Evolutionary conservation across 2,888 invertebrate genomes (phyloP), one percentile per base, ranked within the genome.

Genomic region (Gastrophysa polygoni): DNA sequence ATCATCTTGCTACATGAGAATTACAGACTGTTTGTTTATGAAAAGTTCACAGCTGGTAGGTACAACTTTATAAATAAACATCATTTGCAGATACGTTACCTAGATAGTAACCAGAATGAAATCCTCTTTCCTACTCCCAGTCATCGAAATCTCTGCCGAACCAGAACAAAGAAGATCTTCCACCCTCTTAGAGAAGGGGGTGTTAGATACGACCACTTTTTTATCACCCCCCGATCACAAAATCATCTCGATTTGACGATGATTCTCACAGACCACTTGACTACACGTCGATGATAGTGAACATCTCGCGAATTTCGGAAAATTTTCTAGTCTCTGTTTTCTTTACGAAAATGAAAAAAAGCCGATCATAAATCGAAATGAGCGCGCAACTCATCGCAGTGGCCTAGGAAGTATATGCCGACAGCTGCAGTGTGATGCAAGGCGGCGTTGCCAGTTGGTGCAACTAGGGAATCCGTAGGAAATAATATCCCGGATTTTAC

Each of bases 371-470:
- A 34, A 63, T 58, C 44, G 43, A 38, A 55, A 16, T 46, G 44
- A 38, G 50, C 51, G 60, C 59, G 60, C 57, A 58, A 64, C 52
- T 52, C 54, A 54, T 34, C 61, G 58, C 57, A 63, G 61, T 57
- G 58, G 64, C 59, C 66, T 63, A 66, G 64, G 59, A 61, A 59
- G 62, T 21, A 49, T 50, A 52, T 64, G 51, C 61, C 46, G 59
- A 51, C 64, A 63, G 64, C 64, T 63, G 68, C 66, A 64, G 62
- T 58, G 63, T 68, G 61, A 60, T 59, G 61, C 54, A 14, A 38
- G 17, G 29, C 50, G 8, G 2, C 21, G 63, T 57, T 63, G 63
- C 59, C 63, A 34, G 24, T 21, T 18, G 46, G 47, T 2, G 43
- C 20, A 4, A 7, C 17, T 10, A 1, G 11, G 38, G 38, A 52